Percentiles rank a stretch among this genome's conserved stretches.
phyloP scores from a whole-genome alignment of 2,797 vertebrate species.

The Pipistrellus kuhlii region DNA sequence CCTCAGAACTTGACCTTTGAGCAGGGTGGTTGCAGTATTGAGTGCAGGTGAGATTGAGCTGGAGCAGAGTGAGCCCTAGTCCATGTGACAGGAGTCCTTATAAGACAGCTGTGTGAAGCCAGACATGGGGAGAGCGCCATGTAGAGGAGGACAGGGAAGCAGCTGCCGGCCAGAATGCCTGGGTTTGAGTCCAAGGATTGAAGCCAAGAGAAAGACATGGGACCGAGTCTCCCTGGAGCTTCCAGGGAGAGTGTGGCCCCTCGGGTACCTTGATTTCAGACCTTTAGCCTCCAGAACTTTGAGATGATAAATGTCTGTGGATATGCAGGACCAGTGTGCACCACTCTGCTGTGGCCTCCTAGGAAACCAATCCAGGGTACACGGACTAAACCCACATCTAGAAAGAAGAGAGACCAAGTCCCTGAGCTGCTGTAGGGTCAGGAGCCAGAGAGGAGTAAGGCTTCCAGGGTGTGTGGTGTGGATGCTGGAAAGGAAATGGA shows the following conservation, averaged over 20 bases:
- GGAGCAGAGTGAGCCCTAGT: neutral
- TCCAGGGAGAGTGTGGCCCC: neutral
- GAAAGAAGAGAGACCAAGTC: neutral
- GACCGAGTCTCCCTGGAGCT: too few species aligned
- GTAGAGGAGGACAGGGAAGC: neutral
- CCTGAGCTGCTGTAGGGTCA: neutral
- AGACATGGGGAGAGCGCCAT: rapidly evolving
- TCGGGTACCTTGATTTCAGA: neutral
- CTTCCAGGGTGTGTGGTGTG: neutral
- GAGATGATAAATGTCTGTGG: neutral
- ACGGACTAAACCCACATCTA: neutral
- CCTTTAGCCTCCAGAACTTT: neutral
- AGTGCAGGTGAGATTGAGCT: neutral
- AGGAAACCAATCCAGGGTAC: neutral
- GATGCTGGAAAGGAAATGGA: neutral
- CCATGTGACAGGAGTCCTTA: neutral
- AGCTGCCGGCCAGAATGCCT: rapidly evolving
- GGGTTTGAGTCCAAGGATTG: neutral
- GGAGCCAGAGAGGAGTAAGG: neutral
- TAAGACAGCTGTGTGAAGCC: neutral
- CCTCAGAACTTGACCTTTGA: neutral
- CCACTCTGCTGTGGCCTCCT: neutral
- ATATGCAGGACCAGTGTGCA: neutral
- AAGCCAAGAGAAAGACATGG: neutral
- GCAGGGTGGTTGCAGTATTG: neutral